phyloP scores from a whole-genome alignment of 2,113 vertebrate genomes.

The Pelobates fuscus region DNA sequence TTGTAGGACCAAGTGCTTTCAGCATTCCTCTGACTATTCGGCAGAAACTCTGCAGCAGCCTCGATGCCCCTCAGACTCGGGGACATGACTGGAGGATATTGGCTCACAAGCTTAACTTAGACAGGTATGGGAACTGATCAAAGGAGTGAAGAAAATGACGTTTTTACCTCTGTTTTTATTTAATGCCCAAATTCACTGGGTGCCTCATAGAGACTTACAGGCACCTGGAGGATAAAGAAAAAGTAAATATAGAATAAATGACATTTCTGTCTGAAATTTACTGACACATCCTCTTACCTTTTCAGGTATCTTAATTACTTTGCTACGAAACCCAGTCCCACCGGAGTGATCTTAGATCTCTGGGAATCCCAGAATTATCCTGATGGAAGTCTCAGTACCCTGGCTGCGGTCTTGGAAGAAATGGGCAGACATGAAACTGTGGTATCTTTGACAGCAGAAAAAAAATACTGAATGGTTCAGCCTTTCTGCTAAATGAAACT shows the following conservation, averaged over 20 bases:
- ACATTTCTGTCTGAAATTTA: too few species aligned
- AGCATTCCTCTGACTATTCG: slow-evolving; percentile 93
- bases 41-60: slow-evolving; percentile 95
- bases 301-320: slow-evolving; percentile 95
- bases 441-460: slow-evolving; percentile 80
- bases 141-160: too few species aligned
- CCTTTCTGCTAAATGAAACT: slow-evolving; percentile 25
- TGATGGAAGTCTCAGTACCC: slow-evolving; percentile 87
- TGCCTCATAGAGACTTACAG: too few species aligned
- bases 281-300: slow-evolving; percentile 47
- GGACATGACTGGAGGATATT: slow-evolving; percentile 98
- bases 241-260: too few species aligned
- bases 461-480: slow-evolving; percentile 73
- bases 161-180: neutral
- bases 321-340: slow-evolving; percentile 92
- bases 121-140: slow-evolving; percentile 75
- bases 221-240: too few species aligned
- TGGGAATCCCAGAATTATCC: slow-evolving; percentile 97
- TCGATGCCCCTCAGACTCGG: slow-evolving; percentile 92
- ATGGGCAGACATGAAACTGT: slow-evolving; percentile 90
- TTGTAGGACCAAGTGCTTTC: slow-evolving; percentile 89
- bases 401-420: slow-evolving; percentile 90
- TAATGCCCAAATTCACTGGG: too few species aligned
- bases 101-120: slow-evolving; percentile 93
- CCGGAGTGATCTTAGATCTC: slow-evolving; percentile 91